Base-by-base conservation (phyloP, 2,888 invertebrate species). In the Cordilura impudica region DNA sequence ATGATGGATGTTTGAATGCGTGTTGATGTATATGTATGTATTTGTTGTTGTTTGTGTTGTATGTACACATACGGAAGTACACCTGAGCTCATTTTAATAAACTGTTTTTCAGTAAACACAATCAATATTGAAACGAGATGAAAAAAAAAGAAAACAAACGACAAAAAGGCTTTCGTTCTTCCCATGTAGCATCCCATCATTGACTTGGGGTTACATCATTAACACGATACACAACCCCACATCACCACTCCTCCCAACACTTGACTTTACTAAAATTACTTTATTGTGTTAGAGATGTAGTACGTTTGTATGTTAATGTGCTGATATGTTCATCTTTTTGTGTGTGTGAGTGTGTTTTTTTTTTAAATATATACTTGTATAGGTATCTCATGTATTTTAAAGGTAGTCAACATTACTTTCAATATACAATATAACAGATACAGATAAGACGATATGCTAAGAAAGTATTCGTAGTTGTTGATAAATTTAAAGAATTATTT, bases 231-330 rank as follows among this genome's bases (percentile, higher is more conserved):
- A 14, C 21, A 26, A 18, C 7, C 4, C n/a, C n/a, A 2, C 19
- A 29, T 23, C 51, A 56, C 4, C 8, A 14, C 16, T 10, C 18
- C 10, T 23, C 7, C 4, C n/a, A 31, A 31, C 19, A 65, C 35
- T 19, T 39, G 35, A 19, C 35, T 29, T 18, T 8, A 16, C 26
- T 43, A 19, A 45, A 35, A 45, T 45, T 53, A 21, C 43, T 84
- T 84, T 86, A 84, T 80, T 85, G 86, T 74, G 66, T 66, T 66
- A 29, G 18, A 21, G 21, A 43, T 56, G 31, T 21, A 14, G 54
- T 47, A 21, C 65, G 18, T 47, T 16, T 19, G 26, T 51, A 49
- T 67, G 51, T 39, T 8, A 35, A 16, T 49, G 26, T 56, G 19
- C 65, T 56, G 49, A 31, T 7, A 23, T 45, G 43, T 61, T 10